A percentile compares a stretch with the other conserved stretches of the same genome.
These are phyloP conservation scores for Myotis myotis DNA, from an alignment of 2,797 vertebrate species.

Conservation along the genomic window DNA sequence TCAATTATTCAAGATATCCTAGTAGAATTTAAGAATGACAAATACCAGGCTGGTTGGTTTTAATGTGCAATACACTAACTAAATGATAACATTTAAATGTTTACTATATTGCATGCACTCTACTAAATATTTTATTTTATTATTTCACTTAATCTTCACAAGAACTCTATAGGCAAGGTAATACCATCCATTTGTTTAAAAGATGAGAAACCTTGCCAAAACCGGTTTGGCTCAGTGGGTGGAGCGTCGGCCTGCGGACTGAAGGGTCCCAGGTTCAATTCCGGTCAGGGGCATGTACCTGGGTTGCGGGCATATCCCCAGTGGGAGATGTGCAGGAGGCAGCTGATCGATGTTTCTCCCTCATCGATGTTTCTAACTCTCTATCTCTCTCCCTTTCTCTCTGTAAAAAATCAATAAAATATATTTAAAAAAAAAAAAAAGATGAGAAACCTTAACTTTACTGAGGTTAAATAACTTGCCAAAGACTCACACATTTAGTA, in stretches of 20 bases:
- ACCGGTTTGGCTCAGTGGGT: no score
- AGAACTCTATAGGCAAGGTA: not conserved
- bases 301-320: no score
- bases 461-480: not conserved
- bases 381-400: no score
- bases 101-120: not conserved
- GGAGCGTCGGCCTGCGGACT: no score
- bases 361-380: no score
- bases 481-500: not conserved
- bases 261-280: no score
- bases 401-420: no score
- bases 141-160: conserved; percentile 31
- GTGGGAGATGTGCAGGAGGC: no score
- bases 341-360: no score
- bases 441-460: not conserved
- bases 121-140: conserved; percentile 9
- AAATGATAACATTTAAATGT: not conserved
- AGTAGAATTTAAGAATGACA: conserved; percentile 39
- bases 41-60: not conserved
- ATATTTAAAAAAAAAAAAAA: no score
- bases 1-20: conserved; percentile 6
- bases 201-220: not conserved
- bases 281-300: no score
- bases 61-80: conserved; percentile 7
- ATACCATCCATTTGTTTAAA: not conserved